Evolutionary conservation across 1,140 invertebrate species (phyloP).

Genomic region (Carposina sasakii): DNA sequence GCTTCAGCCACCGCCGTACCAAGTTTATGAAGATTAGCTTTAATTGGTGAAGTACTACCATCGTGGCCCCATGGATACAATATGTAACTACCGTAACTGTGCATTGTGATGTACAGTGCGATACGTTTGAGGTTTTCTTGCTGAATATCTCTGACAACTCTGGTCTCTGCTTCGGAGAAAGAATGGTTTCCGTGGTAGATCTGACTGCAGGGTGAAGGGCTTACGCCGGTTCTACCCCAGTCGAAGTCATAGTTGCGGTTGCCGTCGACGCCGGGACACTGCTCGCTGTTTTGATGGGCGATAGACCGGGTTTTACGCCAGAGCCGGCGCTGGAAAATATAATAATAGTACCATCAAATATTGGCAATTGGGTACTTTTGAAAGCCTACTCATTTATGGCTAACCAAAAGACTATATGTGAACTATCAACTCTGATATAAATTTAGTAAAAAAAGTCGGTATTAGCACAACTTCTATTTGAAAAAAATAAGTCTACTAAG

Average conservation of each 20-base stretch:
- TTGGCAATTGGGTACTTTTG: conserved; percentile 12
- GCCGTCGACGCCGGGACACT: conserved; percentile 26
- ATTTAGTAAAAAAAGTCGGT: no score
- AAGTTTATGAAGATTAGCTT: neutral
- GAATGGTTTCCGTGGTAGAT: neutral
- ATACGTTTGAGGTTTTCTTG: neutral
- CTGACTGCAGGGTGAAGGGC: neutral
- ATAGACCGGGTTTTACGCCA: conserved; percentile 51
- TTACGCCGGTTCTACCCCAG: conserved; percentile 15
- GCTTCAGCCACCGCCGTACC: neutral
- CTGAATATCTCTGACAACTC: neutral
- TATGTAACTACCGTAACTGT: neutral
- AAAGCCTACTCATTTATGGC: neutral
- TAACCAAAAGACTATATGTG: conserved; percentile 3
- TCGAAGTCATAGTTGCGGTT: conserved; percentile 51
- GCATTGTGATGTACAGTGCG: conserved; percentile 31
- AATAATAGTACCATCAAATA: conserved; percentile 23
- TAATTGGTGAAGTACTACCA: conserved; percentile 1
- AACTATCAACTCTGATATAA: no score
- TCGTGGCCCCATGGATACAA: conserved; percentile 32
- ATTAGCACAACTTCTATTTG: no score
- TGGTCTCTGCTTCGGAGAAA: neutral
- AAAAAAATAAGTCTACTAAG: no score
- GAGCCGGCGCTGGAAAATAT: conserved; percentile 37
- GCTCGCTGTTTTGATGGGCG: conserved; percentile 17